Conservation (phyloP, 2,113 vertebrate genomes). For the Sciurus niger region DNA sequence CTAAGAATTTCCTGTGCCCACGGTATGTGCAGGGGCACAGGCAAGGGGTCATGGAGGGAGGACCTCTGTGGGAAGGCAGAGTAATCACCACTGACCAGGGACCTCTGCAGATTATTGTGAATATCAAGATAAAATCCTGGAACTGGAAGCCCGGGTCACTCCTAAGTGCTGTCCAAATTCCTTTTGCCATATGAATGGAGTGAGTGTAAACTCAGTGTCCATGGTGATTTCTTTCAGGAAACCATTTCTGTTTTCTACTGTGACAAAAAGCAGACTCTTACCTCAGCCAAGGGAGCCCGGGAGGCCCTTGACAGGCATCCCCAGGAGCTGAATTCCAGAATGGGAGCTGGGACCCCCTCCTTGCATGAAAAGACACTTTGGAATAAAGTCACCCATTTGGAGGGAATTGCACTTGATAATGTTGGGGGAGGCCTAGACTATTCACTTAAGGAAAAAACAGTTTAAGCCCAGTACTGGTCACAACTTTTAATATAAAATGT, state of each 20-base stretch:
- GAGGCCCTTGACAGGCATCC: background rate
- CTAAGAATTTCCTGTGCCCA: background rate
- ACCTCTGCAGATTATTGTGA: background rate
- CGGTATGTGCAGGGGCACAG: background rate
- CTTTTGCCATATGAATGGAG: background rate
- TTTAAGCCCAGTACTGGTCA: background rate
- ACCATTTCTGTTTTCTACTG: background rate
- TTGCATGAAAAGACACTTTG: background rate
- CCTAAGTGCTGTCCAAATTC: background rate
- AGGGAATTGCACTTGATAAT: background rate
- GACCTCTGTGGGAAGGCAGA: background rate
- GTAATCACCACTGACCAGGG: background rate
- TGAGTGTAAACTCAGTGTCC: background rate
- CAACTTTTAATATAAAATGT: background rate
- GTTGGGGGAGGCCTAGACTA: background rate
- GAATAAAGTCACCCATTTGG: background rate
- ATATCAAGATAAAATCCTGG: background rate
- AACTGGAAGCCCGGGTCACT: background rate
- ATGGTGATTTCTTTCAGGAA: constrained; percentile 25
- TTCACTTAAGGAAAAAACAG: background rate
- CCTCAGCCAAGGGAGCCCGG: background rate
- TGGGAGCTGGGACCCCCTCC: background rate
- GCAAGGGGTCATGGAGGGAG: too few relatives aligned
- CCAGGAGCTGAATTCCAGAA: background rate
- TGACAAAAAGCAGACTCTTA: background rate